phyloP scores from a whole-genome alignment of 2,113 vertebrate genomes.

The Malurus melanocephalus region DNA sequence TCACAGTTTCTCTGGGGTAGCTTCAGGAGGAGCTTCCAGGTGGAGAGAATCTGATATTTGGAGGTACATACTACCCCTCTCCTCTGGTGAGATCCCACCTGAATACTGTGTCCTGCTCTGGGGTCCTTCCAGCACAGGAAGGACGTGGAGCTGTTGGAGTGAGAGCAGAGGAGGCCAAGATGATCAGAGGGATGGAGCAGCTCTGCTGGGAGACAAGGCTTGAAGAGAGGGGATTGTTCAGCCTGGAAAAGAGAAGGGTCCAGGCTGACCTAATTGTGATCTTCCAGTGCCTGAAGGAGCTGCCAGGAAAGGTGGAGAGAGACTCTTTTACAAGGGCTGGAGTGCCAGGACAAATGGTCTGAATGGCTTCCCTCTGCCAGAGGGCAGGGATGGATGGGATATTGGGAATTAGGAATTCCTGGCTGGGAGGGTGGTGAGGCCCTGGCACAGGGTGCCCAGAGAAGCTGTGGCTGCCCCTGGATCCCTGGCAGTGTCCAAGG shows the following conservation, averaged over 20 bases:
- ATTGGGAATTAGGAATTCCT: no score
- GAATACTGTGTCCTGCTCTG: background rate
- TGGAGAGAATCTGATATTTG: no score
- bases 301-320: background rate
- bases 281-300: background rate
- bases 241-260: background rate
- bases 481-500: accelerated
- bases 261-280: background rate
- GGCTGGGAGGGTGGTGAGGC: accelerated
- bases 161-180: background rate
- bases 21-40: background rate
- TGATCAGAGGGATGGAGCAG: background rate
- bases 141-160: background rate
- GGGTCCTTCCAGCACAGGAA: background rate
- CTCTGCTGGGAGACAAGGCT: background rate
- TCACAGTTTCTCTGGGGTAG: background rate
- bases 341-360: background rate
- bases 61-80: background rate
- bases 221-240: background rate
- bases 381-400: accelerated
- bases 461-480: background rate
- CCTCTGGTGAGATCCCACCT: background rate
- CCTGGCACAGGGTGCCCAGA: background rate
- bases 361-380: background rate
- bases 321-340: background rate